Base-by-base conservation (phyloP, 2,888 invertebrate genomes). In the Drosophila melanocephala region DNA sequence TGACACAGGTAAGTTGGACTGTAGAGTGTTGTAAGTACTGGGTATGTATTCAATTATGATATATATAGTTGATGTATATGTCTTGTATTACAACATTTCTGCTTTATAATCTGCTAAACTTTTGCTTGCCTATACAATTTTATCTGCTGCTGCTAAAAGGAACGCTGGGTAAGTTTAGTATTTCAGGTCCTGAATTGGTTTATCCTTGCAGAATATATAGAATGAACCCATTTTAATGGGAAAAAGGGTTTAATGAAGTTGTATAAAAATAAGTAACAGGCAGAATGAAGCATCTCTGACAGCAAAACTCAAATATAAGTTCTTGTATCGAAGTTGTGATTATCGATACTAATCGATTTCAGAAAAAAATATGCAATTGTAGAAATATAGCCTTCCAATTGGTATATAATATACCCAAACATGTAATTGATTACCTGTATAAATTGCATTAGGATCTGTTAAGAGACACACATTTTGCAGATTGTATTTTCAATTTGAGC, bases 1-100 rank as follows among this genome's bases (percentile, higher is more conserved):
- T 96, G 9, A 97, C 97, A 19, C 97, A 97, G 96, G 97, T 97
- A 87, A n/a, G 58, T 32, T 22, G 28, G 57, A 5, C 0, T 9
- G 16, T 10, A 2, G 10, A 32, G 42, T n/a, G 16, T 44, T 32
- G 42, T 6, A 32, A 32, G 32, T 4, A 19, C 22, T 32, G 3
- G 47, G 22, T 22, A 16, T 47, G 4, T 47, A 1, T 32, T 58
- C 2, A 44, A 12, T 10, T 32, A 9, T 32, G 2, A 10, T 35
- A 35, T 14, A 5, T 39, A 44, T 33, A 19, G 33, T 33, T 12
- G 33, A 33, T 7, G 14, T 55, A 5, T 12, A 28, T 55, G 33
- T 35, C 10, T 39, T 22, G 22, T 26, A 26, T 9, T 26, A 47
- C 9, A 26, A n/a, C 1, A n/a, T 47, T 14, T 19, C 1, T 55